Evolutionary conservation across 2,797 vertebrate species (phyloP), one percentile per base, ranked within the genome.

Genomic region (Thalassophryne amazonica): DNA sequence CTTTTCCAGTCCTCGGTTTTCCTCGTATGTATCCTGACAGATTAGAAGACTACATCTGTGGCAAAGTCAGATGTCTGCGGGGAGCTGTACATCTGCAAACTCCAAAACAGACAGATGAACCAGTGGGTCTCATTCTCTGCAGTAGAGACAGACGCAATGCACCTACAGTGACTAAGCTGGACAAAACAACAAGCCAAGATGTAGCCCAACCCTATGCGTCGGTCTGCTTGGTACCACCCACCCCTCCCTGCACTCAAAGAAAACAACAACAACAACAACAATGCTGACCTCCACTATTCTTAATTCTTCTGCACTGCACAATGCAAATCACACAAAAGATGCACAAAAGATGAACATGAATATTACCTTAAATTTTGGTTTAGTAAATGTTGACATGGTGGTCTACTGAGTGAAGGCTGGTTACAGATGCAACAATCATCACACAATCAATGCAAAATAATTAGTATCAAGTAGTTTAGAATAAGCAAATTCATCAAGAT

Each of bases 341-440:
- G 84, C 57, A 40, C 9, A 71, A 40, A 42, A 51, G 21, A 48
- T 8, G 69, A 39, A 58, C 68, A 72, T 0, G 5, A 13, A 12
- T 6, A 81, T 91, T 94, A 94, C 94, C 94, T 97, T 93, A 48
- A 92, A 89, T 90, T 90, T 92, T 88, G 92, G 88, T 86, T 95
- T 94, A 92, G 91, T 91, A 86, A 94, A 93, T 9, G 90, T 92
- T 29, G 92, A 90, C 93, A 96, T 94, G 91, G 61, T 74, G 85
- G 82, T 82, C 77, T 84, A 15, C 73, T 86, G 83, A n/a, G n/a
- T 57, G 84, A 83, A 42, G 45, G 45, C 64, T 71, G 24, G 35
- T 41, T 63, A 64, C 39, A 50, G 46, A 15, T 16, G 73, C 21
- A 64, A 41, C 28, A 74, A 49, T 18, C 27, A 69, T 37, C 18